phyloP scores from a whole-genome alignment of 2,797 vertebrate genomes.

The Acanthis flammea region DNA sequence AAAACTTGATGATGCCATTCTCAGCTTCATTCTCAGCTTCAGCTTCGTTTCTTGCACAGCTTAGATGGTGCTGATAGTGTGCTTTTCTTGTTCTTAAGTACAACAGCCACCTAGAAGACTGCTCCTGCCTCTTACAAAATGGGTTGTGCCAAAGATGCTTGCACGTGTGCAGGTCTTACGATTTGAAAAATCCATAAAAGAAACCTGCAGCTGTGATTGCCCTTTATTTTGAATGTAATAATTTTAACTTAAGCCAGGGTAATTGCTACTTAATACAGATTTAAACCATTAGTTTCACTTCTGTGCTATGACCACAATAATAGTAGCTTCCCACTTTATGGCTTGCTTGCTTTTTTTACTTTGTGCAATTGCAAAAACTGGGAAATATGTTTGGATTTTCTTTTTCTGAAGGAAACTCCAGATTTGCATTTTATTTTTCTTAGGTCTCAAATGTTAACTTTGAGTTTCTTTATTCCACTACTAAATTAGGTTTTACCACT shows the following conservation, averaged over 20 bases:
- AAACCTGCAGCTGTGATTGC: background rate
- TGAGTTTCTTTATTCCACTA: background rate
- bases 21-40: background rate
- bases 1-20: background rate
- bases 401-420: background rate
- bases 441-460: background rate
- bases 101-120: background rate
- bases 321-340: background rate
- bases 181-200: background rate
- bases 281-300: background rate
- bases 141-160: background rate
- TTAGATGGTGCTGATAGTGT: background rate
- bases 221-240: background rate
- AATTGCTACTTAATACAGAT: slow-evolving; percentile 16
- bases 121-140: background rate
- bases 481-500: background rate
- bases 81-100: background rate
- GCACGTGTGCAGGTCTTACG: background rate
- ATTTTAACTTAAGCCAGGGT: background rate
- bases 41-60: background rate
- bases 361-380: background rate
- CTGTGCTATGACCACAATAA: background rate
- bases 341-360: background rate
- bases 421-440: background rate
- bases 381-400: background rate